Conservation (phyloP, 1,140 invertebrate genomes). For the Megathymus violae region DNA sequence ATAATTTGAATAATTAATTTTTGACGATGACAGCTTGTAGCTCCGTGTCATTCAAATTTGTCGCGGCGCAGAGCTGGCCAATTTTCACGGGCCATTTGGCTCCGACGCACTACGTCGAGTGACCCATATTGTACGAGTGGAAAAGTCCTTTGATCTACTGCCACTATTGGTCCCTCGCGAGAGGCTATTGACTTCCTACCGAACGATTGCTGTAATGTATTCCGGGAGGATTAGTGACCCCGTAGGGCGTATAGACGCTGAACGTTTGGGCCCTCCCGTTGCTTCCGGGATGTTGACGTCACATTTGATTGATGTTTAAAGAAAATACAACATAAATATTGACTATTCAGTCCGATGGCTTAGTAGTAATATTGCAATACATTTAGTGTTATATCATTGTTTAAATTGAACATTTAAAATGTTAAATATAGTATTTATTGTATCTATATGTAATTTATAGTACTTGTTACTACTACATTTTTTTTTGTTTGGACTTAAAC, state of each 20-base stretch:
- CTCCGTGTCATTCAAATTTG: constrained; percentile 14
- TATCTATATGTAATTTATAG: too few relatives aligned
- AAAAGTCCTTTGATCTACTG: constrained; percentile 43
- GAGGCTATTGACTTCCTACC: constrained; percentile 60
- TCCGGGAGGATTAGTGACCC: constrained; percentile 67
- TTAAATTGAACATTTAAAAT: too few relatives aligned
- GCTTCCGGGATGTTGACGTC: constrained; percentile 51
- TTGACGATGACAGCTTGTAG: too few relatives aligned
- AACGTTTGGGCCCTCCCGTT: constrained; percentile 49
- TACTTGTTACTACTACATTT: too few relatives aligned
- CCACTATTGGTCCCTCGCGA: constrained; percentile 59
- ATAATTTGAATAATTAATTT: too few relatives aligned
- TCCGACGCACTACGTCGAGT: background rate
- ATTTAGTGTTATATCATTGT: too few relatives aligned
- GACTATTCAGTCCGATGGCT: background rate
- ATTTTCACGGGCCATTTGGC: constrained; percentile 14
- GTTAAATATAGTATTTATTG: too few relatives aligned
- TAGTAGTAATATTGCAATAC: too few relatives aligned
- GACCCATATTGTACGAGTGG: constrained; percentile 9
- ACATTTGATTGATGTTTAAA: constrained; percentile 56
- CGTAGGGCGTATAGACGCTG: constrained; percentile 56
- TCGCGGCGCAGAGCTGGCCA: constrained; percentile 1
- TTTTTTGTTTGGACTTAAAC: too few relatives aligned
- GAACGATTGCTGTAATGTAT: constrained; percentile 66
- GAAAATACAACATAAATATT: constrained; percentile 32